Percentiles rank a stretch among this genome's conserved stretches.
Conservation (phyloP, 2,113 vertebrate species). For the Zosterops pallidus region DNA sequence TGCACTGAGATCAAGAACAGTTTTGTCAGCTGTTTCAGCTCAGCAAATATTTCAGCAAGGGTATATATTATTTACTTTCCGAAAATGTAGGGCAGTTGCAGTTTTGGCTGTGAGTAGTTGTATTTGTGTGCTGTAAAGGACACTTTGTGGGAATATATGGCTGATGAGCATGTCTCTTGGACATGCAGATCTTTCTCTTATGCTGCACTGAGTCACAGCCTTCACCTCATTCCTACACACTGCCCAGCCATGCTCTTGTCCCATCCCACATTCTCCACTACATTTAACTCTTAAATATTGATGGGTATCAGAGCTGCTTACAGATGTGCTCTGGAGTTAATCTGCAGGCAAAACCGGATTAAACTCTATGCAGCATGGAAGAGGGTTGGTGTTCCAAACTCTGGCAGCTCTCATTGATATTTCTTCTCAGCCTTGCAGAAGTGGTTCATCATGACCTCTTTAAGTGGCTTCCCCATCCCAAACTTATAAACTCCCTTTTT, state of each 20-base stretch:
- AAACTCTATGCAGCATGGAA: rapidly evolving
- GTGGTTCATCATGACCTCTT: rapidly evolving
- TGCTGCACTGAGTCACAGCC: rapidly evolving
- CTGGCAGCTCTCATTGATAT: neutral
- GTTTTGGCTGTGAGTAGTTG: neutral
- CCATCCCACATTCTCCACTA: neutral
- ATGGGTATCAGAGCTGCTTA: neutral
- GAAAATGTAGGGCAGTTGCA: neutral
- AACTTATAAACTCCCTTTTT: neutral
- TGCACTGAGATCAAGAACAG: neutral
- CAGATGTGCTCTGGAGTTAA: neutral
- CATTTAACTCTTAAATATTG: neutral
- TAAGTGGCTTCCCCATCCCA: neutral
- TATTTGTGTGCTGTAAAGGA: neutral
- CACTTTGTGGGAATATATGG: too few relatives aligned
- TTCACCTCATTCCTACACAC: neutral
- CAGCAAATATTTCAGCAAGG: neutral
- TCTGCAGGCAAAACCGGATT: neutral
- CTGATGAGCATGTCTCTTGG: neutral
- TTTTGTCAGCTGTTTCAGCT: neutral
- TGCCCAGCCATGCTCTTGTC: rapidly evolving
- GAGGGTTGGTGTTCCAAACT: neutral
- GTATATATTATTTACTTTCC: neutral
- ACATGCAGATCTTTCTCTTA: neutral
- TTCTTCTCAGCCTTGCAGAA: neutral